These are phyloP conservation scores for Ciconia maguari DNA, from an alignment of 2,113 vertebrate genomes.

Conservation along the genomic window DNA sequence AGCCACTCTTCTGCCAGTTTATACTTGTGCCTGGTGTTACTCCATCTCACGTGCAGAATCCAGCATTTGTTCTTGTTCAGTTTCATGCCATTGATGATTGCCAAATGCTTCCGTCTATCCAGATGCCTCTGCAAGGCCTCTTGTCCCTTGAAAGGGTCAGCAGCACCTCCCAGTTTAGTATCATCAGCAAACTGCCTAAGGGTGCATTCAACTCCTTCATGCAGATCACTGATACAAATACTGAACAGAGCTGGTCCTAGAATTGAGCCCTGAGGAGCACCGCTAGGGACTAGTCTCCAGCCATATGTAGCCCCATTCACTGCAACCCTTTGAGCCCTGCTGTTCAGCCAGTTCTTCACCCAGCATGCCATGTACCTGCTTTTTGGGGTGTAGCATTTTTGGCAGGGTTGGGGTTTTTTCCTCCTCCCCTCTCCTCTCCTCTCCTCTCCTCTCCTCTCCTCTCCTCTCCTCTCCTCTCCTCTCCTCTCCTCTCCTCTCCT, in stretches of 20 bases:
- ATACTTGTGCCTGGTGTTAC: accelerated
- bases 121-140: not conserved
- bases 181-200: not conserved
- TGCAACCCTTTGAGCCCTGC: not conserved
- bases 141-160: not conserved
- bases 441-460: too few relatives aligned
- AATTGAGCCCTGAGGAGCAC: not conserved
- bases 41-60: too few relatives aligned
- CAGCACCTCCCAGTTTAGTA: not conserved
- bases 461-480: too few relatives aligned
- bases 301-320: not conserved
- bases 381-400: not conserved
- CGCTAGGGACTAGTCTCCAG: not conserved
- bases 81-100: not conserved
- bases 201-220: not conserved
- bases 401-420: too few relatives aligned
- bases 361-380: too few relatives aligned
- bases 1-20: too few relatives aligned
- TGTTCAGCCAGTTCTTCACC: not conserved
- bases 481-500: too few relatives aligned
- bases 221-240: not conserved
- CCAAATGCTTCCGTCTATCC: not conserved
- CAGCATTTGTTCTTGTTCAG: not conserved
- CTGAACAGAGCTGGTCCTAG: not conserved
- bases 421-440: too few relatives aligned